A percentile compares a stretch with the other conserved stretches of the same genome.
Evolutionary conservation across 2,113 vertebrate genomes (phyloP).

Genomic region (Gymnogyps californianus): DNA sequence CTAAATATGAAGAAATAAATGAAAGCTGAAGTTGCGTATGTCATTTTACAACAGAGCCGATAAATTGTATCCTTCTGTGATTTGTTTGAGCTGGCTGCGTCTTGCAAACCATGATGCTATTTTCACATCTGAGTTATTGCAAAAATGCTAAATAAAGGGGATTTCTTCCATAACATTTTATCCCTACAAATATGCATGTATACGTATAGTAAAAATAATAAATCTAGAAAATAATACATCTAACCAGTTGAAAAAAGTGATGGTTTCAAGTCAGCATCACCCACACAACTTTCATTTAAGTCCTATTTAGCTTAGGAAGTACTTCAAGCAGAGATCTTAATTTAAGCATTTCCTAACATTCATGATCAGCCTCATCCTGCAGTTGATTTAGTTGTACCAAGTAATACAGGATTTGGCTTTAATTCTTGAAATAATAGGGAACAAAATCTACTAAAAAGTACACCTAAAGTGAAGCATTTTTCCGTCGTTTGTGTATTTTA

Average conservation of each 20-base stretch:
- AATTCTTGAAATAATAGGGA: background rate
- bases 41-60: background rate
- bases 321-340: background rate
- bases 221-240: background rate
- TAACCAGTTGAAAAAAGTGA: background rate
- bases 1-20: background rate
- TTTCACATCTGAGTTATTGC: conserved; percentile 18
- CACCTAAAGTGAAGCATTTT: background rate
- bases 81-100: background rate
- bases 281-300: background rate
- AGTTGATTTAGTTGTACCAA: background rate
- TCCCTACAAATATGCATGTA: background rate
- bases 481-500: background rate
- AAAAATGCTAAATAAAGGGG: background rate
- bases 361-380: background rate
- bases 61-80: background rate
- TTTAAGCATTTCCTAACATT: background rate
- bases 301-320: background rate
- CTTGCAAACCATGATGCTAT: background rate
- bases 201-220: background rate
- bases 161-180: background rate
- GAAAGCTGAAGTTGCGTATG: background rate
- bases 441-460: background rate
- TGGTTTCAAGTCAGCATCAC: background rate
- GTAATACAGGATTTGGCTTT: background rate